Base-by-base conservation (phyloP, 2,888 invertebrate species). In the Oscheius sp. region DNA sequence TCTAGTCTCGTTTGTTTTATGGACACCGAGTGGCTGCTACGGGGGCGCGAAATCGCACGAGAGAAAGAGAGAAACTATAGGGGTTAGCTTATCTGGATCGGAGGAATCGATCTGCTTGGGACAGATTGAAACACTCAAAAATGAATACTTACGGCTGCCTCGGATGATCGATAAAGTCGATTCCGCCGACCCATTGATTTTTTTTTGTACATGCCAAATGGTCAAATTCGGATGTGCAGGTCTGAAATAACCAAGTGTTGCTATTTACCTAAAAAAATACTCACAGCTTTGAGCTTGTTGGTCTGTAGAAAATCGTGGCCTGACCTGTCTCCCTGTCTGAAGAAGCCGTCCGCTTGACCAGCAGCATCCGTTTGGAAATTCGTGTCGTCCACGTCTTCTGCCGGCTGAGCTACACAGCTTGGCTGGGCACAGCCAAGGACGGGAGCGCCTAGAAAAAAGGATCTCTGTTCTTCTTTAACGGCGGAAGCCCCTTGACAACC, bases 381-480 rank as follows among this genome's bases (percentile, higher is more conserved):
- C 47, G 84, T 83, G 68, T 88, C 86, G 63, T 88, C 88, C 9
- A 81, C 77, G 51, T 86, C 87, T 47, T 84, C 85, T 21, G 78
- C 81, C 32, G 81, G 79, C 35, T 84, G 77, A 0, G 85, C 81
- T 51, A 86, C 85, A 76, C 88, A 88, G 32, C 86, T 84, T 11
- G 88, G 88, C 75, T 88, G 88, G 9, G 88, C 88, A 77, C 88
- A 88, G 9, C 88, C 88, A 35, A 88, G 79, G 10, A 87, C 87
- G 21, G 84, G 84, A 3, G 76, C 74, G 33, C 84, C 84, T 83
- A 47, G 10, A 71, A 58, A 59, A 57, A 33, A 55, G 21, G 48
- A 59, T 1, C 2, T 9, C 9, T 55, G 9, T 10, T 32, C 13
- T 21, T 21, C 21, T 21, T 21, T 21, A 42, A 42, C 3, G 42